Evolutionary conservation across 2,113 vertebrate species (phyloP).

Genomic region (Psettodes erumei): DNA sequence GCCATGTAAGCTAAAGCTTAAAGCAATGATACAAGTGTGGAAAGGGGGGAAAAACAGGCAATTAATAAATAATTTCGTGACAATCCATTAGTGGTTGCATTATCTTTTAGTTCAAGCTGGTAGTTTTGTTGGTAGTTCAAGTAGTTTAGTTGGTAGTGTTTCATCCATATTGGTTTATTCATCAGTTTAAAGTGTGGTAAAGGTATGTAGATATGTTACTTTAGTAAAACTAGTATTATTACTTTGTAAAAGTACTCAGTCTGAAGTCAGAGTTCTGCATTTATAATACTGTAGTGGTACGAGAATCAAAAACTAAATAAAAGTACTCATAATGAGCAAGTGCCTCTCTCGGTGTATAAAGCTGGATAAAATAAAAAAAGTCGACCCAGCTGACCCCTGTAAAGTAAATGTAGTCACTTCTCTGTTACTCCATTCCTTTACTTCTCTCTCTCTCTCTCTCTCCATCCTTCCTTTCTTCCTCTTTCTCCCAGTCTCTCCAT

Average conservation of each 20-base stretch:
- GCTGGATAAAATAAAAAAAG: neutral
- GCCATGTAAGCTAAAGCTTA: neutral
- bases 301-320: neutral
- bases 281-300: neutral
- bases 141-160: too few species aligned
- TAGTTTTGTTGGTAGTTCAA: too few species aligned
- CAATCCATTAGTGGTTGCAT: neutral
- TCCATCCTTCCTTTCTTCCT: neutral
- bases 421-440: neutral
- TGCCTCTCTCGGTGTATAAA: neutral
- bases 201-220: neutral
- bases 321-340: neutral
- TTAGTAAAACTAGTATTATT: neutral
- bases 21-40: neutral
- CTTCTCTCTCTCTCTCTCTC: neutral
- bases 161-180: neutral
- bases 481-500: neutral
- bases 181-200: neutral
- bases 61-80: neutral
- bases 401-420: neutral
- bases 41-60: neutral
- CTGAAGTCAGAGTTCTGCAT: neutral
- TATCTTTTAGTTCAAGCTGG: neutral
- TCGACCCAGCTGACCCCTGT: neutral
- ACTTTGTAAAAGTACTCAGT: neutral